These are phyloP conservation scores for Poeciliopsis occidentalis DNA, from an alignment of 2,113 vertebrate species.

Conservation along the genomic window DNA sequence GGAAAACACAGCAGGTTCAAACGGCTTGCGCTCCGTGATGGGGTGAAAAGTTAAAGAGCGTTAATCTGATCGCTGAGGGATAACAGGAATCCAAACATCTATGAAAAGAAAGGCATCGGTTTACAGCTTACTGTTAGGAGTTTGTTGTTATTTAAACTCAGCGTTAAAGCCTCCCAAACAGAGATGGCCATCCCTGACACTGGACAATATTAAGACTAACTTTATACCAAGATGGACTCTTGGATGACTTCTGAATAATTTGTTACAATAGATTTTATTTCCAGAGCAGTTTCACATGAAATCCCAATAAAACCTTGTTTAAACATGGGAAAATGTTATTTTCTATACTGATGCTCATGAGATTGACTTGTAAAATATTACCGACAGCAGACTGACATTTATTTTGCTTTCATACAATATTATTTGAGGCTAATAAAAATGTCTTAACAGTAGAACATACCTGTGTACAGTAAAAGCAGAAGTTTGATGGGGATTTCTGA, in stretches of 20 bases:
- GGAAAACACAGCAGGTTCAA: constrained; percentile 22
- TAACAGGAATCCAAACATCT: constrained; percentile 1
- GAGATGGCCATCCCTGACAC: no score
- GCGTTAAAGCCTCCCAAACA: not conserved
- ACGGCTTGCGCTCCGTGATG: not conserved
- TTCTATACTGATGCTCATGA: no score
- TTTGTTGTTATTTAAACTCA: not conserved
- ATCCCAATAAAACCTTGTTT: no score
- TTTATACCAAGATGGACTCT: not conserved
- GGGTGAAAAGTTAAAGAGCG: not conserved
- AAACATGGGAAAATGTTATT: no score
- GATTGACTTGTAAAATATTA: no score
- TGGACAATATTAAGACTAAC: not conserved
- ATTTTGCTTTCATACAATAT: no score
- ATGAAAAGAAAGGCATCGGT: not conserved
- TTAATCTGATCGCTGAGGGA: not conserved
- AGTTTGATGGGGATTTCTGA: no score
- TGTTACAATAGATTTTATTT: not conserved
- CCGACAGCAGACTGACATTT: no score
- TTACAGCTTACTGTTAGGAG: not conserved
- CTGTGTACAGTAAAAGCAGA: no score
- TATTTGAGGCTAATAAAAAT: not conserved
- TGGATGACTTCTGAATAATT: not conserved
- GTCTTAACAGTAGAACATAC: not conserved
- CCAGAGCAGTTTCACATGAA: no score